Evolutionary conservation across 2,797 vertebrate genomes (phyloP).

Genomic region (Garrulus glandarius): DNA sequence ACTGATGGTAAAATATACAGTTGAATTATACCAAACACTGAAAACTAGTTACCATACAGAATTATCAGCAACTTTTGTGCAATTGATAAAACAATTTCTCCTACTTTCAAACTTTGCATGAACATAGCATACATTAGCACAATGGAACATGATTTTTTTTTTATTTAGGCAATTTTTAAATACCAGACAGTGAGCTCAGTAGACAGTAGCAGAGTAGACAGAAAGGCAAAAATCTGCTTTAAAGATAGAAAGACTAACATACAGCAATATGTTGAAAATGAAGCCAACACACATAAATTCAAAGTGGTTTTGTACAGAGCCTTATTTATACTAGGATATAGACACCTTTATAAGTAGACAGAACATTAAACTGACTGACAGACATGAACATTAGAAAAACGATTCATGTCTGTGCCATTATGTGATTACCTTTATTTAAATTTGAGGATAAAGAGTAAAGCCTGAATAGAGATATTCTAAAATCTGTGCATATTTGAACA

Average conservation of each 20-base stretch:
- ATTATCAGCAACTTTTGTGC: neutral
- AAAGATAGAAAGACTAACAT: slow-evolving; percentile 38
- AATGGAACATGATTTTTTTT: neutral
- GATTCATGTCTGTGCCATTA: slow-evolving; percentile 7
- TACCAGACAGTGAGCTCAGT: slow-evolving; percentile 14
- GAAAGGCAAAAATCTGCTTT: slow-evolving; percentile 39
- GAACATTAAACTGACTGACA: slow-evolving; percentile 55
- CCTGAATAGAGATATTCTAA: neutral
- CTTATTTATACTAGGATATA: slow-evolving; percentile 55
- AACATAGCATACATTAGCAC: neutral
- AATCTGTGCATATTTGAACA: slow-evolving; percentile 8
- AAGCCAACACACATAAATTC: slow-evolving; percentile 57
- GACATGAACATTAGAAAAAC: slow-evolving; percentile 17
- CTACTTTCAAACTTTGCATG: neutral
- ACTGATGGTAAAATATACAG: neutral
- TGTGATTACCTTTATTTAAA: slow-evolving; percentile 28
- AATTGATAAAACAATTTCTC: neutral
- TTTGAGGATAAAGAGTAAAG: slow-evolving; percentile 10
- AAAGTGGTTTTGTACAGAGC: slow-evolving; percentile 35
- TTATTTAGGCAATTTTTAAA: slow-evolving; percentile 15
- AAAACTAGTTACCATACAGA: neutral
- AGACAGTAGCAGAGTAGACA: neutral
- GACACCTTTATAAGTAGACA: slow-evolving; percentile 43
- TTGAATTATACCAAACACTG: neutral
- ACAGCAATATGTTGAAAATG: slow-evolving; percentile 7